Evolutionary conservation across 2,797 vertebrate species (phyloP), one percentile per base, ranked within the genome.

Genomic region (Enoplosus armatus): DNA sequence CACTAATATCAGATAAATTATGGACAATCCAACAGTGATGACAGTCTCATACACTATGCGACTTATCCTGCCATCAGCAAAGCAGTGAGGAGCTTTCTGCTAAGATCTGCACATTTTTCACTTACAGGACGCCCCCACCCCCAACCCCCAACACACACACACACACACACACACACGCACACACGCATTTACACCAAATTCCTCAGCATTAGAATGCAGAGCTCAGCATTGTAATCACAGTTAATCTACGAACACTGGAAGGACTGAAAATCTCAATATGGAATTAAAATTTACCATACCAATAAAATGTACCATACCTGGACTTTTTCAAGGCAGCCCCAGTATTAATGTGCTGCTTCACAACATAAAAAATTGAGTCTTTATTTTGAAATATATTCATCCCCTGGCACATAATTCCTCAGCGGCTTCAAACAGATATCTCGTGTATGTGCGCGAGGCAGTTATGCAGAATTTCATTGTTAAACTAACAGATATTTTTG

Each of bases 91-190:
- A 85, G 77, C 75, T 74, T 89, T 90, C 78, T 89, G 87, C 89
- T 80, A 68, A 79, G 51, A 90, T 89, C 81, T 82, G 90, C 90
- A 94, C 72, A 87, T 91, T 90, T 90, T 90, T 86, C 79, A 70
- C 81, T 82, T 75, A 79, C 43, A 87, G 22, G 51, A 82, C 0
- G 0, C 43, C 74, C 65, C 50, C 80, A 65, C 43, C 74, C 65
- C 50, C 80, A 65, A 64, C 74, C 66, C 65, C 48, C 45, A 31
- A 20, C 37, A 50, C 50, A 72, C 55, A 67, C 35, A 60, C 54
- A 65, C 51, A 58, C 53, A 67, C 35, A 60, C 54, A 65, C 51
- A 58, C 53, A 20, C 48, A 53, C 27, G 41, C 26, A 47, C 45
- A 9, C 54, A 69, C 54, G 41, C 51, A 20, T 67, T 39, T 71